Evolutionary conservation across 2,888 invertebrate genomes (phyloP).

Genomic region (Diplolepis rosae): DNA sequence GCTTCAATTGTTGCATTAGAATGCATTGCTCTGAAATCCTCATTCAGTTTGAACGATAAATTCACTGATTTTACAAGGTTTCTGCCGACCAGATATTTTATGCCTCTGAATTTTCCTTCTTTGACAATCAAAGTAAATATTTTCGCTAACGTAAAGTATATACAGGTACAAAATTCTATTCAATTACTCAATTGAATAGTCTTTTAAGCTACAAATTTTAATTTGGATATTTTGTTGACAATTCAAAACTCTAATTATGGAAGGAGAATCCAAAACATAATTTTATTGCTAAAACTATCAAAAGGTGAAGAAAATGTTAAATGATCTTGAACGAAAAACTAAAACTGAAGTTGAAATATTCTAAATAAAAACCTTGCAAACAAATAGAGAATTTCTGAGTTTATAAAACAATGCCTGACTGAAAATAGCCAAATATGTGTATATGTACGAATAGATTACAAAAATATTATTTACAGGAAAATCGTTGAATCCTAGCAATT

Average conservation of each 20-base stretch:
- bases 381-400: not conserved
- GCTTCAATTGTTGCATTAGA: constrained; percentile 35
- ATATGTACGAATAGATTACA: constrained; percentile 6
- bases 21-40: constrained; percentile 30
- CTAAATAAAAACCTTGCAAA: not conserved
- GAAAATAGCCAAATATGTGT: not conserved
- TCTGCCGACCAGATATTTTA: not conserved
- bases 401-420: not conserved
- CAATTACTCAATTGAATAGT: too few relatives aligned
- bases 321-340: too few relatives aligned
- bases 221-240: too few relatives aligned
- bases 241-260: too few relatives aligned
- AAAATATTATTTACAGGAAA: not conserved
- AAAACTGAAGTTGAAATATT: not conserved
- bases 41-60: constrained; percentile 10
- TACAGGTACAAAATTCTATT: too few relatives aligned
- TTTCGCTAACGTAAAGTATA: too few relatives aligned
- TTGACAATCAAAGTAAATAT: too few relatives aligned
- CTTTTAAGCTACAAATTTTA: too few relatives aligned
- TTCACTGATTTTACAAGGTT: not conserved
- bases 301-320: too few relatives aligned
- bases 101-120: too few relatives aligned
- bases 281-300: too few relatives aligned
- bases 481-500: constrained; percentile 1
- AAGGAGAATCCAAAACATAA: too few relatives aligned